A percentile compares a stretch with the other conserved stretches of the same genome.
Conservation (phyloP, 2,113 vertebrate genomes). For the Salvelinus fontinalis region DNA sequence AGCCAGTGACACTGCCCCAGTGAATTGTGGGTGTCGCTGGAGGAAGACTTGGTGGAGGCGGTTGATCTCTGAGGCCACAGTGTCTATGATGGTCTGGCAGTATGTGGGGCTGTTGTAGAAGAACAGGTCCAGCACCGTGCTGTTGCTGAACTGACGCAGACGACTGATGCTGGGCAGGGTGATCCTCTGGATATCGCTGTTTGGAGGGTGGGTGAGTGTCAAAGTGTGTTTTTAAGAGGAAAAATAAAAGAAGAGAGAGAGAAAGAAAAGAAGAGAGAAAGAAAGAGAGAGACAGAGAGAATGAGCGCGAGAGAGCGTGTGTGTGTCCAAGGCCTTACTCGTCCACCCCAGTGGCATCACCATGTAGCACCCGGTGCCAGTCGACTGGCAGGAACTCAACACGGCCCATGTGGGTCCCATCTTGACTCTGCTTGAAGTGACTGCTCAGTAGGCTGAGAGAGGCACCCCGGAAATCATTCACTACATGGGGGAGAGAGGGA, state of each 20-base stretch:
- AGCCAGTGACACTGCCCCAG: slow-evolving; percentile 81
- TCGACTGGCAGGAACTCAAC: slow-evolving; percentile 88
- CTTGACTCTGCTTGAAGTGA: slow-evolving; percentile 81
- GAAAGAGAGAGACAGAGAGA: too few species aligned
- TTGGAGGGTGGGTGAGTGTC: neutral
- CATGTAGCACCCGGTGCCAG: slow-evolving; percentile 86
- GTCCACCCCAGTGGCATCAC: slow-evolving; percentile 79
- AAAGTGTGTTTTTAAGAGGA: too few species aligned
- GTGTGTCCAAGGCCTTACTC: slow-evolving; percentile 66
- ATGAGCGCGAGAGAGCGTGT: too few species aligned
- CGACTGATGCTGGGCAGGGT: slow-evolving; percentile 87
- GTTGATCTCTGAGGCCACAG: slow-evolving; percentile 86
- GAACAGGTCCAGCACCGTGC: slow-evolving; percentile 87
- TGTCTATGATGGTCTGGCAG: slow-evolving; percentile 88
- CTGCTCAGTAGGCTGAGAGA: slow-evolving; percentile 80
- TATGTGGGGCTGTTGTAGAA: slow-evolving; percentile 90
- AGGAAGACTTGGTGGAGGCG: slow-evolving; percentile 81
- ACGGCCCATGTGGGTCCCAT: slow-evolving; percentile 75
- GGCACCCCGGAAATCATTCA: slow-evolving; percentile 84
- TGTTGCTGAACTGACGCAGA: slow-evolving; percentile 87
- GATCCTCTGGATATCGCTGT: slow-evolving; percentile 83
- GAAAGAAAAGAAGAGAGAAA: too few species aligned
- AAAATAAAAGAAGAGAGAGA: too few species aligned
- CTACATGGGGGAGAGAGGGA: slow-evolving; percentile 50
- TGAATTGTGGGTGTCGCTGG: slow-evolving; percentile 81